Evolutionary conservation across 2,888 invertebrate species (phyloP), one percentile per base, ranked within the genome.

Genomic region (Tachina grossa): DNA sequence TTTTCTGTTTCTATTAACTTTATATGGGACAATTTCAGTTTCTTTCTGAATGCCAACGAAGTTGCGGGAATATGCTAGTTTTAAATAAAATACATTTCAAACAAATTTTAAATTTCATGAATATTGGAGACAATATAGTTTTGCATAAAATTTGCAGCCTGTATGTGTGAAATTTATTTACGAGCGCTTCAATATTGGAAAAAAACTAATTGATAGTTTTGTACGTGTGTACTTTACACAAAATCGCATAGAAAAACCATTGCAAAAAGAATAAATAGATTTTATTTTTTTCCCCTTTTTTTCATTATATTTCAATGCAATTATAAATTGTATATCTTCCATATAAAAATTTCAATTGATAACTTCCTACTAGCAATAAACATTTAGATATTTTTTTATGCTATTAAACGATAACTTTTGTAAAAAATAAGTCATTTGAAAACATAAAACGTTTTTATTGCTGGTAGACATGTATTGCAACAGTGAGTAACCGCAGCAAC

Each of bases 361-460:
- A 84, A 76, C 69, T 75, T 84, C 66, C 71, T 53, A 47, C 31
- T 16, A 43, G 57, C 53, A 76, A 72, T 72, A 76, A 71, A 77
- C 59, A 57, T 19, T 14, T 39, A 3, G 8, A 39, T 39, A n/a
- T 57, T 65, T 57, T 68, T 49, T 16, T 31, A 19, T n/a, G 57
- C 41, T 14, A 57, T 14, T 43, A 68, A 77, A 19, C 45, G 47
- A 66, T 14, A 77, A 13, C 39, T 49, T 68, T 76, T 57, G 43
- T 47, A 53, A 45, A 31, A 69, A 55, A 65, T 41, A 63, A 71
- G 31, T 65, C 39, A 65, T 76, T 66, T 76, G 16, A 39, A 49
- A 77, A 49, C 41, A 55, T n/a, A 66, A 68, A 68, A 68, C 19
- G 47, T 69, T 68, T 75, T 41, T 78, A 59, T 78, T 51, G 22